Evolutionary conservation across 1,140 invertebrate genomes (phyloP), one percentile per base, ranked within the genome.

Genomic region (Coelopa frigida): DNA sequence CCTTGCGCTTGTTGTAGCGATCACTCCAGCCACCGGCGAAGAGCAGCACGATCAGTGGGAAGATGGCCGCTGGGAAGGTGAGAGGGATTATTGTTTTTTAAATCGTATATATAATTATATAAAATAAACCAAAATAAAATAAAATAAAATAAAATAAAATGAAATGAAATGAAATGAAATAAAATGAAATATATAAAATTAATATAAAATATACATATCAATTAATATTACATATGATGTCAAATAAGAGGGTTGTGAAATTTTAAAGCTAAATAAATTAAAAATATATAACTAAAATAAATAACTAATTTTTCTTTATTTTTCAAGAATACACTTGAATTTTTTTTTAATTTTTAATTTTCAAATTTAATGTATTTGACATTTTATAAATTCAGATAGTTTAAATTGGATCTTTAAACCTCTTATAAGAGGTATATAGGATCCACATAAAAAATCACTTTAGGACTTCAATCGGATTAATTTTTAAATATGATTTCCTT

Each of bases 1-100:
- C 73, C 67, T 84, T 85, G 29, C 79, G 56, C 47, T 77, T 75
- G 44, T 81, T 79, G 36, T 79, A 76, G 27, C 75, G 72, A 58
- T 82, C 80, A 49, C 79, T 79, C 75, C 78, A 78, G 1, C 78
- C 76, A 48, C 83, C 79, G 52, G 83, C 65, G 66, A 83, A 76
- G 33, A 82, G 59, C 10, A 80, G 71, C 48, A 81, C 70, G 22
- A 80, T 72, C 3, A 80, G 59, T 0, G 79, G 78, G 41, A 82
- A 74, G 5, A 75, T 71, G 0, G 75, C 74, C 47, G 75, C 74
- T 68, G 14, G 42, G 33, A 44, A 21, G 22, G 70, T 46, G 12
- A 68, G 65, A 45, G 71, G 72, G 55, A 70, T 73, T 70, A n/a
- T n/a, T n/a, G n/a, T n/a, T n/a, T n/a, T n/a, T n/a, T n/a, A n/a